Evolutionary conservation across 2,888 invertebrate genomes (phyloP), one percentile per base, ranked within the genome.

Genomic region (Watsonalla cultraria): DNA sequence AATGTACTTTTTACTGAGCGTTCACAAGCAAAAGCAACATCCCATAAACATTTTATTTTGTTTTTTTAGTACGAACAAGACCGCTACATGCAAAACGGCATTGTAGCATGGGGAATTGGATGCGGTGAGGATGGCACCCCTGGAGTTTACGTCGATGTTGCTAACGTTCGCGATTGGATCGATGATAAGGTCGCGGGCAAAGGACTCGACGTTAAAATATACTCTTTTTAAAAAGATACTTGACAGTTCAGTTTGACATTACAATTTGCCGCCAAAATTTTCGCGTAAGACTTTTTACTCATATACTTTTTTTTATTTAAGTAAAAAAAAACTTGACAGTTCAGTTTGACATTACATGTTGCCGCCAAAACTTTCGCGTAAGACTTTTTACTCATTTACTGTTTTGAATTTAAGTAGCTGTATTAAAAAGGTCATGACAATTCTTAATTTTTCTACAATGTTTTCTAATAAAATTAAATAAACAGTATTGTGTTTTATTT

Each of bases 51-150:
- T 50, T 0, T 37, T 11, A 37, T 15, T 14, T 51, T 58, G 7
- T 57, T 52, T 61, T n/a, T 59, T 0, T 76, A 88, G 89, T 60
- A 55, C 52, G 78, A 86, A 45, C 59, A 64, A 0, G 76, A 74
- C 7, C 82, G 86, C 5, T 88, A 76, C 67, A 66, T 77, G 45
- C 86, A 86, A 57, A 69, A 68, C 50, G 95, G 95, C 0, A 94
- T 96, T 46, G 96, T 96, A 0, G 93, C 96, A 0, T 96, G 96
- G 96, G 96, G 96, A 14, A 94, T 96, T 61, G 95, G 94, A 0
- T 96, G 96, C 68, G 96, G 95, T 0, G 84, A 84, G 14, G 84
- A 91, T 51, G 86, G 92, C 46, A 90, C 92, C 15, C 96, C 96
- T 0, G 96, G 95, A 0, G 95, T 96, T 0, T 96, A 96, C 74